These are phyloP conservation scores for Pterophyllum scalare DNA, from an alignment of 2,113 vertebrate genomes.

Conservation along the genomic window DNA sequence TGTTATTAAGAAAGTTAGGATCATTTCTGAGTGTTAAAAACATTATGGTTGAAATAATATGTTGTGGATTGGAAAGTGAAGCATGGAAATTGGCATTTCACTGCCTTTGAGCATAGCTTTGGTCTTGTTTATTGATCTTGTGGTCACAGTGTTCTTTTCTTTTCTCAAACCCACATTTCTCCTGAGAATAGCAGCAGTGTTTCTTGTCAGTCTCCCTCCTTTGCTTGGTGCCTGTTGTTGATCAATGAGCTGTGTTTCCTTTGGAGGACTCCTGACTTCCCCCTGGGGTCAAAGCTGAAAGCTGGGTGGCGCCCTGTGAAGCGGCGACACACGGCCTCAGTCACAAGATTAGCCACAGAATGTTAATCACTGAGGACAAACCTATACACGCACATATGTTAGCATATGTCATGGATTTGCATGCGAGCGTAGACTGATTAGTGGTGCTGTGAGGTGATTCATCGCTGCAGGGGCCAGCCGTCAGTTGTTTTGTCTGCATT, in stretches of 20 bases:
- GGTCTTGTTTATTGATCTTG: conserved; percentile 21
- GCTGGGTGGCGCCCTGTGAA: conserved; percentile 43
- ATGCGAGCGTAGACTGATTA: conserved; percentile 38
- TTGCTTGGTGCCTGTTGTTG: conserved; percentile 18
- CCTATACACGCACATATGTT: not conserved
- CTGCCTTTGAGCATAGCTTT: not conserved
- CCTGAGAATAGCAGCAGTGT: not conserved
- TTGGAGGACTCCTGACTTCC: conserved; percentile 26
- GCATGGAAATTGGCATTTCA: conserved; percentile 11
- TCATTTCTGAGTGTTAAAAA: not conserved
- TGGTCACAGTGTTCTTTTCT: conserved; percentile 6
- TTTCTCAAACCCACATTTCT: not conserved
- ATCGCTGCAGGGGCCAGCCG: conserved; percentile 29
- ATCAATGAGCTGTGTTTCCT: conserved; percentile 62
- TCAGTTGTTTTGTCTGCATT: conserved; percentile 47
- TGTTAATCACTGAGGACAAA: conserved; percentile 55
- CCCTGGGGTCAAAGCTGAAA: conserved; percentile 41
- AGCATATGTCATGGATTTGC: conserved; percentile 31
- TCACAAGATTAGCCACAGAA: conserved; percentile 58
- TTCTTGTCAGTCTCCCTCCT: not conserved
- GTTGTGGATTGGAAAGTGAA: not conserved
- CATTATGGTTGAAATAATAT: not conserved
- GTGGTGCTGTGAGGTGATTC: conserved; percentile 44
- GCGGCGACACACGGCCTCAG: conserved; percentile 14
- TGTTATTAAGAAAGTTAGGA: conserved; percentile 21